Base-by-base conservation (phyloP, 1,140 invertebrate genomes). In the Cheumatopsyche charites region DNA sequence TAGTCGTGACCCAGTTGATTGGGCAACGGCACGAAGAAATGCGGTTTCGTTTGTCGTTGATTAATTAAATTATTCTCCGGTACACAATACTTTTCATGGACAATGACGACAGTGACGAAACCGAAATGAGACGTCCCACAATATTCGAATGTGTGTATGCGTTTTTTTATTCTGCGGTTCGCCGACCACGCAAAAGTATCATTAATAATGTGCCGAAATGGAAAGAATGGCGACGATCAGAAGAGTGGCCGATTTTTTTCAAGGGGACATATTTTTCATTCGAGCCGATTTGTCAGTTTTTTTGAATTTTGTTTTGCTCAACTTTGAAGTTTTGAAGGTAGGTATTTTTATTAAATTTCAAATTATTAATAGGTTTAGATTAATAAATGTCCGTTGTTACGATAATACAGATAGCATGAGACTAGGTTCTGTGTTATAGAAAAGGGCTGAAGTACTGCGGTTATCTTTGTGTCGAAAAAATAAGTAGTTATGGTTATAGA, bases 21-120 rank as follows among this genome's bases (percentile, higher is more conserved):
- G 41, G 63, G 11, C 25, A 36, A 41, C n/a, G 41, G 21, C 63
- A 66, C 43, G 63, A 66, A 66, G 63, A 66, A 66, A 66, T 66
- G 63, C 63, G 15, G 63, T 66, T 66, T 21, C n/a, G 15, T 23
- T 21, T 66, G 63, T 66, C 63, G 43, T 66, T 66, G 63, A 66
- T 66, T 66, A 66, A 66, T 66, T 66, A 47, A 66, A 66, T 66
- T 66, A 47, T 66, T 58, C 47, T 66, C n/a, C 63, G 42, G 41
- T 58, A 58, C 55, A 25, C 21, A 58, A 58, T 58, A 58, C 23
- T 58, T n/a, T 66, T 66, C 62, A 66, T 25, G 43, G 43, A 66
- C 63, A 66, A 66, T 47, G n/a, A 66, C 43, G 63, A 66, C 63
- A 66, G 13, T 66, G 63, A 66, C 63, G 63, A 17, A 66, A 66